Conservation (phyloP, 2,113 vertebrate species). For the Stomatorhinus ivindoensis region DNA sequence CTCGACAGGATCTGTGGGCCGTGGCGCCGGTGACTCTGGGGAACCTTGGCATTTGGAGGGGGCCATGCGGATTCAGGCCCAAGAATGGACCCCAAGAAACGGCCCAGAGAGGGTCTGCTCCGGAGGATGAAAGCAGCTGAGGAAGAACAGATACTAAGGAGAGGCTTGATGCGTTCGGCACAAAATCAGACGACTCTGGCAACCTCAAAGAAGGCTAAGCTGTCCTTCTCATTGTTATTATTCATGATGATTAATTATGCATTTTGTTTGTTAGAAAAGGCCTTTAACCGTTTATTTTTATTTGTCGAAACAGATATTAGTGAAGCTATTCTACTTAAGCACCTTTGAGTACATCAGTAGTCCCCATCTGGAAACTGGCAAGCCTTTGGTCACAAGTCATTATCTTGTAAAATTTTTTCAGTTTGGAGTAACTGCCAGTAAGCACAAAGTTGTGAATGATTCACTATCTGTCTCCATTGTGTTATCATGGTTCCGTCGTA, state of each 20-base stretch:
- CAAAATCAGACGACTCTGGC: neutral
- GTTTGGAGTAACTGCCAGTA: neutral
- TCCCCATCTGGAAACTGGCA: neutral
- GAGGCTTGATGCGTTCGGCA: neutral
- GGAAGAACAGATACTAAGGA: neutral
- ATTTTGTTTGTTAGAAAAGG: neutral
- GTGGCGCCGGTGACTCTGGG: neutral
- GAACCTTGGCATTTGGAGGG: neutral
- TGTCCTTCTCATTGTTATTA: neutral
- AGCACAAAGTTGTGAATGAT: neutral
- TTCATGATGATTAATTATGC: neutral
- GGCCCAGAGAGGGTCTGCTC: neutral
- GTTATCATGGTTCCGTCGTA: neutral
- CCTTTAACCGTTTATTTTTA: neutral
- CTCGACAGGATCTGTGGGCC: neutral
- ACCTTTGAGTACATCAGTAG: neutral
- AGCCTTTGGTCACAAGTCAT: neutral
- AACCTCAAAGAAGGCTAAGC: neutral
- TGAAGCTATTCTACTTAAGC: neutral
- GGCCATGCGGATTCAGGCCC: neutral
- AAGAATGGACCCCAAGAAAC: neutral
- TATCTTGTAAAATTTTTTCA: neutral
- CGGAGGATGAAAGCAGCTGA: neutral
- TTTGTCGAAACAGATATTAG: neutral
- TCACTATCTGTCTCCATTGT: neutral